Base-by-base conservation (phyloP, 2,113 vertebrate genomes). In the Pyrgilauda ruficollis region DNA sequence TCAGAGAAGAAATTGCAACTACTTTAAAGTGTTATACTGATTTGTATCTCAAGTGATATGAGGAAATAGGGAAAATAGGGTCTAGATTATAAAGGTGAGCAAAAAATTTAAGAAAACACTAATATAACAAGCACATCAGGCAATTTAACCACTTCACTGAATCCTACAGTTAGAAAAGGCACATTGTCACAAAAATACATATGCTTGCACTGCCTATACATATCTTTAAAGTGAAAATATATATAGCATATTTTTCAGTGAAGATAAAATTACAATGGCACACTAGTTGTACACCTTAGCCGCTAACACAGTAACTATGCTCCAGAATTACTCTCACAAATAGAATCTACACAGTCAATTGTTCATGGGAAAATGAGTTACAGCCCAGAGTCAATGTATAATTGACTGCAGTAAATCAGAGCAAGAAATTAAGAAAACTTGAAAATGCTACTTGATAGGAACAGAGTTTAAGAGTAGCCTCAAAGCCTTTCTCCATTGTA, bases 211-310 rank as follows among this genome's bases (percentile, higher is more conserved):
- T 79, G 41, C 24, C 15, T 61, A 15, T 24, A 20, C 2, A 11
- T 5, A 37, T 31, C 2, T 77, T 87, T 21, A 20, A 46, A 76
- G 17, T 64, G 16, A 49, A 53, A 39, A 64, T 50, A 53, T 31
- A 28, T 21, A n/a, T 37, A 63, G 7, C 5, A 3, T 28, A 16
- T 79, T 62, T 72, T 76, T 84, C 17, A n/a, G 22, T 53, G 26
- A 62, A 58, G 41, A 46, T 75, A 66, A 86, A 86, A 66, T 46
- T 22, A 66, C 19, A 68, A 11, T 31, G n/a, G 13, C 8, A 49
- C 0, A 1, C 8, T 68, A 31, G 19, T 11, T 75, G 12, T n/a
- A 63, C 4, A 3, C 27, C 3, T 3, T 44, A 55, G 35, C 8
- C 33, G 37, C 55, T 61, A 27, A 41, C 55, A 73, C 49, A 49